Evolutionary conservation across 2,888 invertebrate species (phyloP).

Genomic region (Macaria notata): DNA sequence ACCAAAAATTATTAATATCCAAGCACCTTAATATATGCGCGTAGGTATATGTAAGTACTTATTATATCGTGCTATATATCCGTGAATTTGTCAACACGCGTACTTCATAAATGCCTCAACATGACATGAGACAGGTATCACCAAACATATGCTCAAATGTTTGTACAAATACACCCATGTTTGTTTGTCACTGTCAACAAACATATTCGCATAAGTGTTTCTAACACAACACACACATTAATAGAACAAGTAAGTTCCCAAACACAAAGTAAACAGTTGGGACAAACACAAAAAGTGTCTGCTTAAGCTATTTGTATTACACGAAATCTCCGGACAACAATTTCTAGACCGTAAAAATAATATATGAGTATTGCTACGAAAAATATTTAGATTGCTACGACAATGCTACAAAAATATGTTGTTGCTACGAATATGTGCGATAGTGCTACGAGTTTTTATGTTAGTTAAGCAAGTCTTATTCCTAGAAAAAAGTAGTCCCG

Average conservation of each 20-base stretch:
- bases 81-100: slow-evolving; percentile 9
- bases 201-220: slow-evolving; percentile 24
- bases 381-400: too few species aligned
- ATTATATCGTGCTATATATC: slow-evolving; percentile 3
- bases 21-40: too few species aligned
- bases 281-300: slow-evolving; percentile 7
- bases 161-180: slow-evolving; percentile 26
- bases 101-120: slow-evolving; percentile 12
- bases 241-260: slow-evolving; percentile 13
- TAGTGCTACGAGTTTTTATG: too few species aligned
- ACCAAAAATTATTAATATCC: too few species aligned
- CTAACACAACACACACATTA: slow-evolving; percentile 17
- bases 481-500: too few species aligned
- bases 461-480: too few species aligned
- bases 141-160: slow-evolving; percentile 23
- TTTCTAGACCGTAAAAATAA: too few species aligned
- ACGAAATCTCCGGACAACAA: too few species aligned
- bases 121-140: slow-evolving; percentile 17
- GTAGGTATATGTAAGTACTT: neutral
- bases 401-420: too few species aligned
- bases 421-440: too few species aligned
- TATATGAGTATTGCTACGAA: too few species aligned
- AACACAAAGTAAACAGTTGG: slow-evolving; percentile 1
- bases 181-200: slow-evolving; percentile 24
- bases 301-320: too few species aligned